phyloP scores from a whole-genome alignment of 2,113 vertebrate species.

The Todiramphus saurophagus region DNA sequence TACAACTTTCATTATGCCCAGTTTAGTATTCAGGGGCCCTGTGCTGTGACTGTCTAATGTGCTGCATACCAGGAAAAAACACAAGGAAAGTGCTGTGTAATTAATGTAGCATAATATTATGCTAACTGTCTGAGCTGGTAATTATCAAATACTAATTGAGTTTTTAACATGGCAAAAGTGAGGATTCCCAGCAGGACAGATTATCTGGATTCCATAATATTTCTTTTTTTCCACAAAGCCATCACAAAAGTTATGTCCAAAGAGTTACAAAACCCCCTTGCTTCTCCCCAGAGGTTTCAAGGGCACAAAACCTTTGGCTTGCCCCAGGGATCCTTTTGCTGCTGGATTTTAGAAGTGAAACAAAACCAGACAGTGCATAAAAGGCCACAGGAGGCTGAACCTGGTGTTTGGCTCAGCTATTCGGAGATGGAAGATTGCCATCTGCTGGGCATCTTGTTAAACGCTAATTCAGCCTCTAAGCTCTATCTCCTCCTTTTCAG shows the following conservation, averaged over 20 bases:
- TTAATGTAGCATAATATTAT: background rate
- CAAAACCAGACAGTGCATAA: background rate
- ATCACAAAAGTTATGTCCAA: background rate
- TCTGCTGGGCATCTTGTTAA: conserved; percentile 18
- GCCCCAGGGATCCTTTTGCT: background rate
- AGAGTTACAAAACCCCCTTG: background rate
- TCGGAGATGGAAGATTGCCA: background rate
- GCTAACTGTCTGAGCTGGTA: background rate
- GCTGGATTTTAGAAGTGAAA: background rate
- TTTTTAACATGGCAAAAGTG: background rate
- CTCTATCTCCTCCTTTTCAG: background rate
- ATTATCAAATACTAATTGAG: background rate
- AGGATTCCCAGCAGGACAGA: background rate
- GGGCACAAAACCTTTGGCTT: background rate
- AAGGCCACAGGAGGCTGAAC: background rate
- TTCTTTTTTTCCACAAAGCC: background rate
- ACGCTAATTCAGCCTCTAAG: background rate
- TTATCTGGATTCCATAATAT: background rate
- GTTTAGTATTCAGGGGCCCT: background rate
- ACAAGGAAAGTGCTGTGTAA: background rate
- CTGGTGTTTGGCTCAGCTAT: background rate
- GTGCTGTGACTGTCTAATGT: background rate
- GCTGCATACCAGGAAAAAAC: background rate
- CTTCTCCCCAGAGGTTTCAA: background rate
- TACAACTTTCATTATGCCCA: background rate